phyloP scores from a whole-genome alignment of 2,797 vertebrate genomes.

The Acrossocheilus wenchowensis region DNA sequence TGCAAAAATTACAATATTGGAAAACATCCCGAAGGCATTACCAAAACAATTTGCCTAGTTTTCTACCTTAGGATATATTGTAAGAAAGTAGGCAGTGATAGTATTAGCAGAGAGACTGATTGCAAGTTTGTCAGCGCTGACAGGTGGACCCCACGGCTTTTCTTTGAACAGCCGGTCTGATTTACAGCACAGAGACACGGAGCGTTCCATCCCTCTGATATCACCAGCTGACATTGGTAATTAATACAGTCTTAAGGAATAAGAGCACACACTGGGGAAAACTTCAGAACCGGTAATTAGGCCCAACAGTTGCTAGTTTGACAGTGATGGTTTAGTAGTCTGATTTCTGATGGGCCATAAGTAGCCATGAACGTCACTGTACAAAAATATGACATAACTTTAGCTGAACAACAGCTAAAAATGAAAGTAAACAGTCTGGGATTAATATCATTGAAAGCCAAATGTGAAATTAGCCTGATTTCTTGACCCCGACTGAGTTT shows the following conservation, averaged over 20 bases:
- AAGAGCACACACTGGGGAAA: slow-evolving; percentile 35
- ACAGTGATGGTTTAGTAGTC: slow-evolving; percentile 25
- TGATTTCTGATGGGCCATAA: neutral
- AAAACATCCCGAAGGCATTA: neutral
- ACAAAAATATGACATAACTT: slow-evolving; percentile 12
- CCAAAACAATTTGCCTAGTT: neutral
- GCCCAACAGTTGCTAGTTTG: slow-evolving; percentile 44
- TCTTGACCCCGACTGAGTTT: slow-evolving; percentile 3
- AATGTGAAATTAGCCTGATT: neutral
- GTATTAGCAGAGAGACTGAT: slow-evolving; percentile 30
- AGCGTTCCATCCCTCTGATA: slow-evolving; percentile 54
- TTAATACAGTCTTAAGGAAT: slow-evolving; percentile 55
- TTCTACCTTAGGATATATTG: neutral
- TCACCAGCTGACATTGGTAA: slow-evolving; percentile 54
- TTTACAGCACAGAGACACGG: slow-evolving; percentile 53
- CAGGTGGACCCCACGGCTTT: slow-evolving; percentile 54
- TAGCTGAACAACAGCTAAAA: neutral
- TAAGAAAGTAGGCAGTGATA: neutral
- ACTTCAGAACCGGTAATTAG: slow-evolving; percentile 44
- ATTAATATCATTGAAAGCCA: neutral
- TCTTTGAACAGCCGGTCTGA: slow-evolving; percentile 58
- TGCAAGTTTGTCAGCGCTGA: slow-evolving; percentile 42
- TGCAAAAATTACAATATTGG: neutral
- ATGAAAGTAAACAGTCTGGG: neutral
- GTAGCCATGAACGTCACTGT: neutral